Percentiles rank a stretch among this genome's conserved stretches.
phyloP scores from a whole-genome alignment of 2,113 vertebrate genomes.

The Myrmophylax atrothorax region DNA sequence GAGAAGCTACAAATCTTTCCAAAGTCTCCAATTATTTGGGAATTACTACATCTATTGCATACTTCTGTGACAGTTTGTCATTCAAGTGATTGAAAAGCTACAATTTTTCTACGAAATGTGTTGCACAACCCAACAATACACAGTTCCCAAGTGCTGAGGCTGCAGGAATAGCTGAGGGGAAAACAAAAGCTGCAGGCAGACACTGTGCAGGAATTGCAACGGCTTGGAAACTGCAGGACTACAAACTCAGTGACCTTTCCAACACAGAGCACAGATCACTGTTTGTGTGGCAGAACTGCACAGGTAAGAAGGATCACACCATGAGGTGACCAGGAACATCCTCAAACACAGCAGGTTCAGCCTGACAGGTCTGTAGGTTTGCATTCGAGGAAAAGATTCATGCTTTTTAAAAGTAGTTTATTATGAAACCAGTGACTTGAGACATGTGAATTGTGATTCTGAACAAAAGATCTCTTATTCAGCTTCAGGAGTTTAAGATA shows the following conservation, averaged over 20 bases:
- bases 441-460: rapidly evolving
- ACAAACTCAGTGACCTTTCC: background rate
- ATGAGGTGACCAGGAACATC: rapidly evolving
- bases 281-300: background rate
- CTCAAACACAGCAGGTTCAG: rapidly evolving
- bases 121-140: background rate
- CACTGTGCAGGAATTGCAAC: background rate
- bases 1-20: background rate
- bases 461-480: background rate
- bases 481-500: background rate
- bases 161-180: background rate
- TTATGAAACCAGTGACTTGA: background rate
- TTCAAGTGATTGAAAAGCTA: background rate
- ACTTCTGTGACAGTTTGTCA: background rate
- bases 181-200: background rate
- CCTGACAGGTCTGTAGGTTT: rapidly evolving
- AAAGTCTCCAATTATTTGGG: background rate
- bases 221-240: background rate
- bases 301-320: rapidly evolving
- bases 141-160: background rate
- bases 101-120: background rate
- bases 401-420: background rate
- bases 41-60: background rate
- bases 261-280: rapidly evolving
- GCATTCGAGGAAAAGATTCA: background rate